A percentile compares a stretch with the other conserved stretches of the same genome.
phyloP scores from a whole-genome alignment of 2,797 vertebrate genomes.

The Syncerus caffer region DNA sequence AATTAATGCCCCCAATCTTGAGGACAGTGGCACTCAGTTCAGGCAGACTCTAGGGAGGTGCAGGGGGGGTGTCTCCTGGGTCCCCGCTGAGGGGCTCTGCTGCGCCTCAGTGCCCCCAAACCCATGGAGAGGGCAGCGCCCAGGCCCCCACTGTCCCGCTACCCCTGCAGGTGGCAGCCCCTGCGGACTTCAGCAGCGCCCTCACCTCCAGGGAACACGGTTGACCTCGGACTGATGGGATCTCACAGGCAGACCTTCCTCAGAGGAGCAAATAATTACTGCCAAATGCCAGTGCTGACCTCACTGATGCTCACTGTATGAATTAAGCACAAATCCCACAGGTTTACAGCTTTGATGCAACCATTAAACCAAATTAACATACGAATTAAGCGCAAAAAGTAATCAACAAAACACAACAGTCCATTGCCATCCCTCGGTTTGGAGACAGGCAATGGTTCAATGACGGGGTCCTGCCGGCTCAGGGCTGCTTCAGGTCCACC shows the following conservation, averaged over 20 bases:
- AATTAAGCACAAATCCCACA: not conserved
- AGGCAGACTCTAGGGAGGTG: fast-evolving
- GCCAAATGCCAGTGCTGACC: not conserved
- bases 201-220: fast-evolving
- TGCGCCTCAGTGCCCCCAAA: not conserved
- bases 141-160: not conserved
- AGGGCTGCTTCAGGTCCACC: no score
- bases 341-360: not conserved
- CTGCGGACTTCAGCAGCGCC: not conserved
- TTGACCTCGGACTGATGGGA: fast-evolving
- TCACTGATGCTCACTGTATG: not conserved
- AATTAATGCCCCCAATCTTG: constrained; percentile 48
- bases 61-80: not conserved
- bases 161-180: fast-evolving
- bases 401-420: not conserved
- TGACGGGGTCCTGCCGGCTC: fast-evolving
- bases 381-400: not conserved
- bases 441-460: fast-evolving
- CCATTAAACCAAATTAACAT: not conserved
- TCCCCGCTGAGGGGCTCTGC: not conserved
- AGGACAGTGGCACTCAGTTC: not conserved
- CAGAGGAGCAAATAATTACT: fast-evolving
- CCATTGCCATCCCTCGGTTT: fast-evolving
- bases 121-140: fast-evolving
- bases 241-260: not conserved